phyloP scores from a whole-genome alignment of 2,113 vertebrate genomes.

The Mesembrinibis cayennensis region DNA sequence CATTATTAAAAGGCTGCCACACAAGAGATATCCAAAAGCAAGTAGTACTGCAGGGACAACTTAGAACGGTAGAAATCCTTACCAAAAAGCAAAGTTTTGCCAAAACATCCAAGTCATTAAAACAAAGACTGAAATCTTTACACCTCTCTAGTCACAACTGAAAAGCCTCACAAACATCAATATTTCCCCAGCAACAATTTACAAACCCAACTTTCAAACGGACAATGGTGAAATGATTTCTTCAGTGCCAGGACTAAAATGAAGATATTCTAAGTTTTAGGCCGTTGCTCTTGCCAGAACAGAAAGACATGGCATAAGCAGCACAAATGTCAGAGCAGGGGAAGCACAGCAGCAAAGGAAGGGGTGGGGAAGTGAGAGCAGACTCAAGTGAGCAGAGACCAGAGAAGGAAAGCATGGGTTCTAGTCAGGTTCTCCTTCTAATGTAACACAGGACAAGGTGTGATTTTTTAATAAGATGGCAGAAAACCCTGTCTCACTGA shows the following conservation, averaged over 20 bases:
- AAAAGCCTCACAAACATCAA: not conserved
- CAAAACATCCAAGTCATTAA: not conserved
- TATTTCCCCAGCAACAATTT: not conserved
- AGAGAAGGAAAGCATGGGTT: not conserved
- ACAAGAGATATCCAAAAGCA: not conserved
- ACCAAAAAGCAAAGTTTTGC: not conserved
- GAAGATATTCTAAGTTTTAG: not conserved
- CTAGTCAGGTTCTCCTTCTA: not conserved
- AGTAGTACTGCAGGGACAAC: not conserved
- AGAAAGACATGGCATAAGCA: not conserved
- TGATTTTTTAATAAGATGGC: not conserved
- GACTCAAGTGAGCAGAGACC: not conserved
- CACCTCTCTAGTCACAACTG: not conserved
- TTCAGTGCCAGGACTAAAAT: not conserved
- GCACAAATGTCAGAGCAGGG: not conserved
- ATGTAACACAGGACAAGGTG: accelerated
- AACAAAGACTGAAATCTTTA: not conserved
- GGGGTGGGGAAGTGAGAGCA: not conserved
- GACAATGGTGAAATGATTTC: not conserved
- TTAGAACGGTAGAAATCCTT: not conserved
- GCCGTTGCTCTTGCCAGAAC: not conserved
- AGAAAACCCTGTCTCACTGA: not conserved
- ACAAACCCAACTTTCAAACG: not conserved
- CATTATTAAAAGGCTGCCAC: not conserved
- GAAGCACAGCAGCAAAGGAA: not conserved